These are phyloP conservation scores for Ophonus ardosiacus DNA, from an alignment of 2,888 invertebrate genomes.

Conservation along the genomic window DNA sequence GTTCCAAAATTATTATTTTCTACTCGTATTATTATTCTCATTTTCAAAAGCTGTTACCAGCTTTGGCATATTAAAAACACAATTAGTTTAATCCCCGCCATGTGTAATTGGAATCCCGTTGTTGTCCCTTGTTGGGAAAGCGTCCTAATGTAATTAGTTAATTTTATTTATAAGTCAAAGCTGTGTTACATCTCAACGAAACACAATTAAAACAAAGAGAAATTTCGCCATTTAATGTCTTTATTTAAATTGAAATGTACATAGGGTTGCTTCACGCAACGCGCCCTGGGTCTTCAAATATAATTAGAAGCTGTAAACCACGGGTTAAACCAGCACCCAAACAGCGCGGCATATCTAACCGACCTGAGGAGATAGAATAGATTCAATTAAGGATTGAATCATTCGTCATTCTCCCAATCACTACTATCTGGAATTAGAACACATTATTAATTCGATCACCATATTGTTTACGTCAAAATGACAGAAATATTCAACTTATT, in stretches of 20 bases:
- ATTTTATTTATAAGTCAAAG: slow-evolving; percentile 25
- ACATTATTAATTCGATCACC: no score
- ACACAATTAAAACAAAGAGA: slow-evolving; percentile 32
- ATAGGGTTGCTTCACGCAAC: neutral
- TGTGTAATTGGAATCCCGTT: neutral
- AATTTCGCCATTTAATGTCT: slow-evolving; percentile 27
- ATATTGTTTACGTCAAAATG: no score
- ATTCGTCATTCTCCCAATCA: no score
- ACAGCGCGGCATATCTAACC: no score
- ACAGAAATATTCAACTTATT: no score
- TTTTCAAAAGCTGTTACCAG: neutral
- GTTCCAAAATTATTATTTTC: no score
- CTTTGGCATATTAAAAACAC: neutral
- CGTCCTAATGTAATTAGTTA: slow-evolving; percentile 13
- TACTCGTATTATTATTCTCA: neutral
- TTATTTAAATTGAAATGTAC: slow-evolving; percentile 28
- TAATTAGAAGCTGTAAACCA: slow-evolving; percentile 21
- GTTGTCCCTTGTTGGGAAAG: neutral
- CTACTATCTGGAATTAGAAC: no score
- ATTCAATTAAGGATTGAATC: no score
- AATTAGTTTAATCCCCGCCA: neutral
- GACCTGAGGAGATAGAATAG: no score
- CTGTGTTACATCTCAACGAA: slow-evolving; percentile 12
- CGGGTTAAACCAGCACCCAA: neutral
- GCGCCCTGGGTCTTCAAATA: slow-evolving; percentile 26